Base-by-base conservation (phyloP, 2,888 invertebrate species). In the Drosophila mayaguana region DNA sequence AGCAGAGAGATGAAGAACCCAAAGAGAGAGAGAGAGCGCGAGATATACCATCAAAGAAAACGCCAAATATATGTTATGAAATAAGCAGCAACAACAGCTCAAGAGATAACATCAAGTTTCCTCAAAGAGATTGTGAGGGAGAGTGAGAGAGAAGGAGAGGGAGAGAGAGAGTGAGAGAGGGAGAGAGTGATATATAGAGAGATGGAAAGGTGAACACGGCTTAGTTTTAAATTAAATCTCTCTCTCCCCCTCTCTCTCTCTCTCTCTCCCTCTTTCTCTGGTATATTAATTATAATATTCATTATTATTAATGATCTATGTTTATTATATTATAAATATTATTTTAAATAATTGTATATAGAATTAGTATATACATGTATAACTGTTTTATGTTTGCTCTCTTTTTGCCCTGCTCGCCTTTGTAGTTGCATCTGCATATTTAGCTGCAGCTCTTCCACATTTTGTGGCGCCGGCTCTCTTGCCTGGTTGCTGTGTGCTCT, bases 371-470 rank as follows among this genome's bases (percentile, higher is more conserved):
- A 11, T 9, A 28, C 1, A 2, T 28, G 8, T 28, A 28, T 28
- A 8, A 7, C 7, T 3, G 8, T 8, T 28, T 32, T 32, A 32
- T 32, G 3, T 11, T 32, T 32, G 9, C 9, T 11, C 28, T 28
- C 28, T 8, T 8, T 28, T 8, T 9, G 7, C 28, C 0, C 9
- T 3, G 11, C 32, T 32, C 32, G 9, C 32, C 1, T 9, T 11
- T 38, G 22, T 42, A 48, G 40, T 22, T 65, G 61, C 73, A 53
- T 40, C 50, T 50, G 3, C 28, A 32, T 50, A 54, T 54, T 65
- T 60, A 61, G 53, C 65, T 68, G 62, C 70, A 68, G 63, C 70
- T 82, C 70, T 75, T 2, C 82, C 72, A 67, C 74, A 67, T 59
- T 67, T 34, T 36, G 60, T 51, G 32, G 43, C 43, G 20, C n/a